These are phyloP conservation scores for Nemotelus pantherinus DNA, from an alignment of 2,888 invertebrate genomes.

Conservation along the genomic window DNA sequence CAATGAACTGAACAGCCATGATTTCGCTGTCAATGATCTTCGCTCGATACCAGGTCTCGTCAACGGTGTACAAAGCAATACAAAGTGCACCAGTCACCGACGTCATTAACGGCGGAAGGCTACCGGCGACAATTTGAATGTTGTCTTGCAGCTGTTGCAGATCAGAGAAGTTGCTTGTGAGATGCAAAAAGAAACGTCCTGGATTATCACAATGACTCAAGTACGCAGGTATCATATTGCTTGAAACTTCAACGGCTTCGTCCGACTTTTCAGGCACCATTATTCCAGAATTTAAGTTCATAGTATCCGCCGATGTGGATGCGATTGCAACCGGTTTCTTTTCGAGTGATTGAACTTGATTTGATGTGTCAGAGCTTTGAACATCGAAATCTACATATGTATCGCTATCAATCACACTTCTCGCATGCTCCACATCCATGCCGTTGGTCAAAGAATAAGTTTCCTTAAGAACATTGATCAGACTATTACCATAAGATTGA, in stretches of 20 bases:
- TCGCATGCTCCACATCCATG: slow-evolving; percentile 59
- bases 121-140: slow-evolving; percentile 70
- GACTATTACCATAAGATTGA: slow-evolving; percentile 53
- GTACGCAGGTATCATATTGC: slow-evolving; percentile 65
- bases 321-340: background rate
- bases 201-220: slow-evolving; percentile 81
- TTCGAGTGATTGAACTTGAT: background rate
- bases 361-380: background rate
- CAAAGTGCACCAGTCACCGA: slow-evolving; percentile 73
- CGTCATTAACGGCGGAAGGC: slow-evolving; percentile 68
- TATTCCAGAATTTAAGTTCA: background rate
- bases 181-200: slow-evolving; percentile 79
- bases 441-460: slow-evolving; percentile 56
- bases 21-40: slow-evolving; percentile 84
- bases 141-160: slow-evolving; percentile 72
- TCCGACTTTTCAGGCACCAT: background rate
- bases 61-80: slow-evolving; percentile 82
- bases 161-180: slow-evolving; percentile 68
- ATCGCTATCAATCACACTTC: slow-evolving; percentile 57
- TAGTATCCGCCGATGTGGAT: background rate
- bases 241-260: background rate
- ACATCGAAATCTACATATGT: background rate
- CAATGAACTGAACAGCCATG: slow-evolving; percentile 80
- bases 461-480: slow-evolving; percentile 57
- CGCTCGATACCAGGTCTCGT: slow-evolving; percentile 92